Conservation (phyloP, 2,797 vertebrate genomes). For the Gymnodraco acuticeps region DNA sequence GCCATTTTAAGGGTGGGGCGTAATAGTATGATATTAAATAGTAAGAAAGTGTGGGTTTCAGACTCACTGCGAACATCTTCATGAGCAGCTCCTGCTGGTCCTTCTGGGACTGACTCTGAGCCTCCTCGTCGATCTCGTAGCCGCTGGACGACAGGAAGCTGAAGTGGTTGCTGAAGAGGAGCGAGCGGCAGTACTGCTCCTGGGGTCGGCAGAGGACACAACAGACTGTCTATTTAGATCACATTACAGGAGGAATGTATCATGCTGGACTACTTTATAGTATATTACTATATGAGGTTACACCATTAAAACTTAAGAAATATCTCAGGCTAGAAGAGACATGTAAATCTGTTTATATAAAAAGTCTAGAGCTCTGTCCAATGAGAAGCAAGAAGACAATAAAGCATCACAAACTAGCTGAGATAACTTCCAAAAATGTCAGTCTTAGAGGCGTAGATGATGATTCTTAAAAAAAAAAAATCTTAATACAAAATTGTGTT, state of each 20-base stretch:
- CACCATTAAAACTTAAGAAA: no score
- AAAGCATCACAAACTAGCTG: not conserved
- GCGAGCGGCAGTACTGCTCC: conserved; percentile 95
- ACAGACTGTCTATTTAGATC: not conserved
- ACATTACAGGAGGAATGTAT: not conserved
- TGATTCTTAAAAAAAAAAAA: not conserved
- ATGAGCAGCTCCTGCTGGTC: conserved; percentile 96
- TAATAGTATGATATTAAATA: not conserved
- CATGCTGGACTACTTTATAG: not conserved
- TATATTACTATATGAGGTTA: no score
- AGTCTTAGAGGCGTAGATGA: not conserved
- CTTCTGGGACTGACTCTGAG: conserved; percentile 85
- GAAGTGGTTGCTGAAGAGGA: conserved; percentile 90
- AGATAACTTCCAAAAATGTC: not conserved
- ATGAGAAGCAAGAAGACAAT: no score
- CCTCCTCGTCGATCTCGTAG: conserved; percentile 89
- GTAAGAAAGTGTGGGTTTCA: not conserved
- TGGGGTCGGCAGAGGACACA: conserved; percentile 60
- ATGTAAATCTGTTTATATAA: not conserved
- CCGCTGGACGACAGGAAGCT: conserved; percentile 91
- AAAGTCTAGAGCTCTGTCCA: not conserved
- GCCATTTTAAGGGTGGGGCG: no score
- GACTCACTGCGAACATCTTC: conserved; percentile 98
- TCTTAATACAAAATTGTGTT: no score
- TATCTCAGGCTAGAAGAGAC: not conserved